A percentile compares a stretch with the other conserved stretches of the same genome.
phyloP scores from a whole-genome alignment of 2,113 vertebrate species.

The Misgurnus anguillicaudatus region DNA sequence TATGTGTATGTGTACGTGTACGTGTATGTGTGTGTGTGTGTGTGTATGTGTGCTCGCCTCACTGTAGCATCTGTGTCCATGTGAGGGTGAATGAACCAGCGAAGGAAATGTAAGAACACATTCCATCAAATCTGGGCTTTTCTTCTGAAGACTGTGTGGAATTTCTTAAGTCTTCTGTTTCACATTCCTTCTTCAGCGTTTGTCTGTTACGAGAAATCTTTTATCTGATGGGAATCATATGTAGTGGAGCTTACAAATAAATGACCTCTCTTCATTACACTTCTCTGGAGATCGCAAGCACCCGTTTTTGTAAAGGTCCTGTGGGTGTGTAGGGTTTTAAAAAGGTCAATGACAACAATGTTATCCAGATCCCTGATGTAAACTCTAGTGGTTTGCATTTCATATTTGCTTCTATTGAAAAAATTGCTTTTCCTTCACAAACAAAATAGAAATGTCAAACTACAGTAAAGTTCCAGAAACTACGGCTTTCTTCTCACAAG shows the following conservation, averaged over 20 bases:
- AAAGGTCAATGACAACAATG: slow-evolving; percentile 30
- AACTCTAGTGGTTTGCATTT: background rate
- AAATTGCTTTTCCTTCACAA: background rate
- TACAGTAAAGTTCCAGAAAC: background rate
- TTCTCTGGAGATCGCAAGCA: slow-evolving; percentile 37
- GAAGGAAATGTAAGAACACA: slow-evolving; percentile 68
- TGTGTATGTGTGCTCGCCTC: background rate
- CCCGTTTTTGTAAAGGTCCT: slow-evolving; percentile 18
- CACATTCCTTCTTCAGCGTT: slow-evolving; percentile 64
- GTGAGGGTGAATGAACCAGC: slow-evolving; percentile 54
- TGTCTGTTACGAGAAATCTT: slow-evolving; percentile 52
- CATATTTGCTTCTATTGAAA: background rate
- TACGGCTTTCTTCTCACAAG: background rate
- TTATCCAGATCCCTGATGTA: slow-evolving; percentile 2
- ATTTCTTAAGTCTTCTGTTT: slow-evolving; percentile 71
- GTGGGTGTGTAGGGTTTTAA: background rate
- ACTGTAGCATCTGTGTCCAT: slow-evolving; percentile 61
- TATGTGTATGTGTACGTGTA: slow-evolving; percentile 19
- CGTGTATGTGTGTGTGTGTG: slow-evolving; percentile 4
- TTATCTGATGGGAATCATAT: slow-evolving; percentile 66
- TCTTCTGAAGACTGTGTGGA: slow-evolving; percentile 56
- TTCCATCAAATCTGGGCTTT: slow-evolving; percentile 69
- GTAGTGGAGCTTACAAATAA: slow-evolving; percentile 35
- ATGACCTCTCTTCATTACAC: slow-evolving; percentile 41
- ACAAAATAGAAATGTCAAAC: background rate